A percentile compares a stretch with the other conserved stretches of the same genome.
phyloP scores from a whole-genome alignment of 2,113 vertebrate species.

The Rhombomys opimus region DNA sequence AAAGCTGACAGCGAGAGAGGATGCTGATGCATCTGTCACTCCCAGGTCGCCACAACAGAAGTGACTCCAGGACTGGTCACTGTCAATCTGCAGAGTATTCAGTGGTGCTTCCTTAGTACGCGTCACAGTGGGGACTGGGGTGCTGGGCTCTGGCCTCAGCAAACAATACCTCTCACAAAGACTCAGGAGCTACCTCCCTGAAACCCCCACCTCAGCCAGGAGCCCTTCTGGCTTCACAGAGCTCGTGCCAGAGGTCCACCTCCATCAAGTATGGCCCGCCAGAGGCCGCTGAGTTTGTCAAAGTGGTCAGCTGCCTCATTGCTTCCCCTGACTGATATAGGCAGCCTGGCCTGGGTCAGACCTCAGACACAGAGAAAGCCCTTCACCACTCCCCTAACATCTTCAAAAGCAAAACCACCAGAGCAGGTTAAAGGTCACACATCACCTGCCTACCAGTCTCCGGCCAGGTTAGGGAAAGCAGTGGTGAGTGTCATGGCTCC shows the following conservation, averaged over 20 bases:
- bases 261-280: accelerated
- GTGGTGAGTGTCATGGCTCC: accelerated
- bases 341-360: neutral
- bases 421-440: neutral
- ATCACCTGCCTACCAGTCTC: accelerated
- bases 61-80: no score
- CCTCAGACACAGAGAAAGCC: neutral
- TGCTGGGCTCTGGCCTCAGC: neutral
- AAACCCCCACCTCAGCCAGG: accelerated
- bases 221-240: neutral
- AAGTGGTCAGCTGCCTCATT: neutral
- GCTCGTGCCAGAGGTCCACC: neutral
- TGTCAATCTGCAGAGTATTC: accelerated
- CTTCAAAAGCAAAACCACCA: neutral
- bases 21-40: neutral
- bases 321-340: neutral
- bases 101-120: neutral
- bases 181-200: accelerated
- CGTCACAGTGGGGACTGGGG: neutral
- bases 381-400: accelerated
- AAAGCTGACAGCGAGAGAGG: slow-evolving; percentile 31
- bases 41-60: accelerated
- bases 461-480: neutral
- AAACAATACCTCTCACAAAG: neutral
- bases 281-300: neutral